Base-by-base conservation (phyloP, 2,888 invertebrate species). In the Steinernema hermaphroditum region DNA sequence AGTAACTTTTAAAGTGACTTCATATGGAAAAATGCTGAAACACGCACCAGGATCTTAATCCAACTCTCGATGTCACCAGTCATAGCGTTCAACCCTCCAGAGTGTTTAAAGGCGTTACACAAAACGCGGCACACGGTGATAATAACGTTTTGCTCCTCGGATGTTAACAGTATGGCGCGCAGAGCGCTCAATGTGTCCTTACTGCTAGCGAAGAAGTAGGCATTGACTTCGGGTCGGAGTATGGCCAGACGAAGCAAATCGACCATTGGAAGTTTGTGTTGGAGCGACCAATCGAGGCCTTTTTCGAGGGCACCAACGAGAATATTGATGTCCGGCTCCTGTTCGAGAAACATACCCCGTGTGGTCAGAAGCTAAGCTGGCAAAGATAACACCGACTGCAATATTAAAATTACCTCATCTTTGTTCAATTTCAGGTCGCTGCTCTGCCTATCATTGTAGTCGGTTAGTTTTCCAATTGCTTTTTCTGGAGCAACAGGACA, bases 161-260 rank as follows among this genome's bases (percentile, higher is more conserved):
- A 44, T 14, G 69, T 41, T 9, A 43, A 12, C 2, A 69, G 46
- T 6, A 69, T 69, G 2, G 46, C 43, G 1, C 24, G 22, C 41
- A 69, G 69, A 12, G n/a, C 32, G 16, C 16, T 34, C 41, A 70
- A 9, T 16, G 32, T 50, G n/a, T 50, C 41, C 32, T 32, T 34
- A 22, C 9, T 29, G 14, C 0, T 4, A 6, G 27, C 19, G 32
- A 37, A 50, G 68, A 92, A 87, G 62, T 88, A 81, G 6, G 88
- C 86, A 78, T 91, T 91, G 6, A 92, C 89, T 2, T 90, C 89
- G 82, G 91, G 90, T 77, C 91, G 91, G 62, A 93, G 91, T 46
- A 95, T 90, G 0, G 93, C 92, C 84, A 96, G 88, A 78, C 96
- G 90, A 16, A 94, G 90, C 4, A 96, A 89, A 86, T 97, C 96